Conservation (phyloP, 1,140 invertebrate genomes). For the Lepidurus apus region DNA sequence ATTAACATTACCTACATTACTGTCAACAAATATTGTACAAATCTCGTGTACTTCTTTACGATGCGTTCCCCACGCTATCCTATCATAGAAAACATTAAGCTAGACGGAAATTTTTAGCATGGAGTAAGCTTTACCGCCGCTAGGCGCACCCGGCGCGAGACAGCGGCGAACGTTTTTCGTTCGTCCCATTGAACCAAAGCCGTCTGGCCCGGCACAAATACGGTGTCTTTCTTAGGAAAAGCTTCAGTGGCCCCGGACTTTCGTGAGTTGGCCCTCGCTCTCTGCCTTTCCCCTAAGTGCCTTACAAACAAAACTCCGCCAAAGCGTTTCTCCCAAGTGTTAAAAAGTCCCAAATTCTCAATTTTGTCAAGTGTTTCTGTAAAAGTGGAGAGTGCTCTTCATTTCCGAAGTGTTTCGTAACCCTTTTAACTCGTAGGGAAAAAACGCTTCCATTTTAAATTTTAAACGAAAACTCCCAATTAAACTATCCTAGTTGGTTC, state of each 20-base stretch:
- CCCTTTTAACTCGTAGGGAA: too few species aligned
- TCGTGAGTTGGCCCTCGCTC: slow-evolving; percentile 9
- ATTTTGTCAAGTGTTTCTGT: not conserved
- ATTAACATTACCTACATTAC: too few species aligned
- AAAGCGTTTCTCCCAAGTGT: too few species aligned
- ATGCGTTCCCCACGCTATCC: too few species aligned
- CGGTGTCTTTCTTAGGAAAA: not conserved
- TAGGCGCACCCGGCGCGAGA: not conserved
- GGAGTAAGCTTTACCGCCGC: not conserved
- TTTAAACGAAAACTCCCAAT: too few species aligned
- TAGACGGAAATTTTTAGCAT: not conserved
- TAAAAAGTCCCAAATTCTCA: too few species aligned
- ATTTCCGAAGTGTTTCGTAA: not conserved
- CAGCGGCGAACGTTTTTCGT: not conserved
- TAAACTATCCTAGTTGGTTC: too few species aligned
- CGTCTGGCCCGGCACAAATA: not conserved
- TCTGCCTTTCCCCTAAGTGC: not conserved
- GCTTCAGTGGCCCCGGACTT: slow-evolving; percentile 14
- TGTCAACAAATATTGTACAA: too few species aligned
- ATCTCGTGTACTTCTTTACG: too few species aligned
- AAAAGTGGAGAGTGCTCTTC: not conserved
- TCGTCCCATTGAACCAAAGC: not conserved
- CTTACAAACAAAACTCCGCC: too few species aligned
- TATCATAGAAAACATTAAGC: too few species aligned
- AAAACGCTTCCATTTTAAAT: too few species aligned